These are phyloP conservation scores for Bungarus multicinctus DNA, from an alignment of 2,113 vertebrate species.

Conservation along the genomic window DNA sequence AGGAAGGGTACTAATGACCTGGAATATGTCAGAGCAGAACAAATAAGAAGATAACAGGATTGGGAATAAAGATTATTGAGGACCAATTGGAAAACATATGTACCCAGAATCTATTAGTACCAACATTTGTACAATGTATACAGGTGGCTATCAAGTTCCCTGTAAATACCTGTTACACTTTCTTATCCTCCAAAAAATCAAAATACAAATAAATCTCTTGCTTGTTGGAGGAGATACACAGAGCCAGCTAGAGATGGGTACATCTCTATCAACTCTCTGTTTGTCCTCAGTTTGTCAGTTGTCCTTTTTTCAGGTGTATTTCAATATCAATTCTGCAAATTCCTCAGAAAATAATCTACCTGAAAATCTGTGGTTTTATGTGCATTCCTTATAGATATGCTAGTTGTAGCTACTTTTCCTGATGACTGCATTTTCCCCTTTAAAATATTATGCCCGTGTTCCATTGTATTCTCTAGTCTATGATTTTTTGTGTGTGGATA, in stretches of 20 bases:
- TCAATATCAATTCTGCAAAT: background rate
- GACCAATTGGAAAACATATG: background rate
- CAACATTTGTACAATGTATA: background rate
- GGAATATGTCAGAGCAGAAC: background rate
- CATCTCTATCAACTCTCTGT: background rate
- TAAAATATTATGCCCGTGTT: background rate
- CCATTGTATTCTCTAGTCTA: background rate
- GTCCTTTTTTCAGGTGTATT: background rate
- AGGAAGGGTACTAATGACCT: background rate
- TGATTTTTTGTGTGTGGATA: background rate
- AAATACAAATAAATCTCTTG: background rate
- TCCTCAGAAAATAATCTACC: background rate
- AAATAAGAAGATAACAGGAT: background rate
- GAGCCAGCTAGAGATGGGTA: background rate
- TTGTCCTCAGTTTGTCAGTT: background rate
- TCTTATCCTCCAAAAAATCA: background rate
- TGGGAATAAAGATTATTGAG: background rate
- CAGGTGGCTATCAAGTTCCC: background rate
- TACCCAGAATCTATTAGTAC: background rate
- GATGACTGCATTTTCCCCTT: background rate
- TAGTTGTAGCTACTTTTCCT: background rate
- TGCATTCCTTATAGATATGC: background rate
- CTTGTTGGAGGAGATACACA: background rate
- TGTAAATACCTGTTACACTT: background rate
- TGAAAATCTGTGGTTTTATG: background rate